These are phyloP conservation scores for Coturnix japonica DNA, from an alignment of 2,113 vertebrate genomes.

Conservation along the genomic window DNA sequence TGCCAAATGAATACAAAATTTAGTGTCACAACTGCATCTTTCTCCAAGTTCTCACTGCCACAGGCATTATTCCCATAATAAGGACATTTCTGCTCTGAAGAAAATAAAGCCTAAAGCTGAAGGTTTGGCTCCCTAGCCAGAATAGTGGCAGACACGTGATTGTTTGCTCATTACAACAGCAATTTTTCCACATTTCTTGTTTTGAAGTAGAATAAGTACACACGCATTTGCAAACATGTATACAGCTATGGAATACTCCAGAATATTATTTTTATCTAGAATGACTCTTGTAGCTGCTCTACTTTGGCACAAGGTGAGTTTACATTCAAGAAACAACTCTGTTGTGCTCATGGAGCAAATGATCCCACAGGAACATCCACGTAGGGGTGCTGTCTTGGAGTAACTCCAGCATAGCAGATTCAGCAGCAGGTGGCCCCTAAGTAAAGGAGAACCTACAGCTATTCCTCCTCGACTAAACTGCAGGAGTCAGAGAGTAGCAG, in stretches of 20 bases:
- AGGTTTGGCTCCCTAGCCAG: neutral
- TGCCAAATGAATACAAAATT: constrained; percentile 59
- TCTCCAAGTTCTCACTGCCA: neutral
- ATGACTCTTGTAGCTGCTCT: neutral
- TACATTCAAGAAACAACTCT: accelerated
- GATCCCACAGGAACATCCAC: neutral
- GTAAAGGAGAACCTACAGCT: neutral
- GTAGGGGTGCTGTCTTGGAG: constrained; percentile 24
- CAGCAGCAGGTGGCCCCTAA: accelerated
- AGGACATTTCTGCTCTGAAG: neutral
- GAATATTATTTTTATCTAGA: neutral
- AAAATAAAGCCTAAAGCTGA: neutral
- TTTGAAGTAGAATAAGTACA: neutral
- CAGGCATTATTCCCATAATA: neutral
- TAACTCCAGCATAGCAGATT: neutral
- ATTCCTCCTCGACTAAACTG: neutral
- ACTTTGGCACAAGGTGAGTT: accelerated
- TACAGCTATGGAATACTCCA: neutral
- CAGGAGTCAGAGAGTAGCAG: neutral
- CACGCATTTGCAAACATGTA: accelerated
- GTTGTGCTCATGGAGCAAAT: neutral
- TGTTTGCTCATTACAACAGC: neutral
- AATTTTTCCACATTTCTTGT: neutral
- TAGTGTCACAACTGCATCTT: neutral
- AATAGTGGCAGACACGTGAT: accelerated